These are phyloP conservation scores for Callyntrura sp. DNA, from an alignment of 2,888 invertebrate species.

Conservation along the genomic window DNA sequence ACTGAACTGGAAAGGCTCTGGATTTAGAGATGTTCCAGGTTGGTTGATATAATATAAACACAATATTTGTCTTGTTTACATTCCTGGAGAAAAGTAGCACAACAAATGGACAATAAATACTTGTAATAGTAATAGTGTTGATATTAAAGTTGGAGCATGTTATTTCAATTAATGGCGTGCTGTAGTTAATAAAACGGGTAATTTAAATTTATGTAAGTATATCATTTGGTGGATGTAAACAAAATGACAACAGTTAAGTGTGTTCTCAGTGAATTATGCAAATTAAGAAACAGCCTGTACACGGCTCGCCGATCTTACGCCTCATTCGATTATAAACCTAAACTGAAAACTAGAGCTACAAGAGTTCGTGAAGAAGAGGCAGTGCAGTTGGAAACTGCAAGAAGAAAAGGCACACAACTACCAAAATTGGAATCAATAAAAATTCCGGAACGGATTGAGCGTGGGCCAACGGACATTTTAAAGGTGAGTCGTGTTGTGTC, in stretches of 20 bases:
- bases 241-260: slow-evolving; percentile 57
- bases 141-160: too few relatives aligned
- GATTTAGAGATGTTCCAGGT: too few relatives aligned
- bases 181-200: not conserved
- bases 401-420: slow-evolving; percentile 80
- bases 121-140: too few relatives aligned
- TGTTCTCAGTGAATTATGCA: slow-evolving; percentile 22
- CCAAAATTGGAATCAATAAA: slow-evolving; percentile 85
- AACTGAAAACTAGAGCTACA: slow-evolving; percentile 35
- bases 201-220: too few relatives aligned
- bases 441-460: slow-evolving; percentile 90
- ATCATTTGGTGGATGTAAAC: too few relatives aligned
- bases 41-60: too few relatives aligned
- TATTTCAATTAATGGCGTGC: not conserved
- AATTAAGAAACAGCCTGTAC: not conserved
- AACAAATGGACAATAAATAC: too few relatives aligned
- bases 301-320: not conserved
- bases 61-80: too few relatives aligned
- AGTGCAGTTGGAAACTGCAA: slow-evolving; percentile 15
- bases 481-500: slow-evolving; percentile 88
- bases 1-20: too few relatives aligned
- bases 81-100: too few relatives aligned
- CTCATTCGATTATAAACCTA: slow-evolving; percentile 36
- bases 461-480: slow-evolving; percentile 93
- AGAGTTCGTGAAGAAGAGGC: slow-evolving; percentile 1